These are phyloP conservation scores for Pao palembangensis DNA, from an alignment of 2,113 vertebrate genomes.

Conservation along the genomic window DNA sequence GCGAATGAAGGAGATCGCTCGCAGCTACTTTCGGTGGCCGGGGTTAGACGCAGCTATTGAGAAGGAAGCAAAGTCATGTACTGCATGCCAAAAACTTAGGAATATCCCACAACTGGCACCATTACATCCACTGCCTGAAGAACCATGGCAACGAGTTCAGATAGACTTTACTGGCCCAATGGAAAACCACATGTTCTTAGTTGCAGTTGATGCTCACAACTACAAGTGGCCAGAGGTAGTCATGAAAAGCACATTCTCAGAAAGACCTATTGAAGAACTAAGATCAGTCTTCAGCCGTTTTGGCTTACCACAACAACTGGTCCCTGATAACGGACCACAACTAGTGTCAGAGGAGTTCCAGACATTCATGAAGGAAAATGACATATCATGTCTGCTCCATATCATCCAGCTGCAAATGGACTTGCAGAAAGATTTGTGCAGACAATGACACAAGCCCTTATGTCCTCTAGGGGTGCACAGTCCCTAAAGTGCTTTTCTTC, in stretches of 20 bases:
- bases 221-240: no score
- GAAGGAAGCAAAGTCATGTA: conserved; percentile 7
- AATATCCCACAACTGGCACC: conserved; percentile 10
- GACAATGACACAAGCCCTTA: conserved; percentile 9
- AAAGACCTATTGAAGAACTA: not conserved
- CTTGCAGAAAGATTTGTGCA: conserved; percentile 6
- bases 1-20: conserved; percentile 17
- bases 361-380: conserved; percentile 1
- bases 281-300: not conserved
- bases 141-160: no score
- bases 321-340: conserved; percentile 20
- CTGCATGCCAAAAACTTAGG: conserved; percentile 11
- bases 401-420: not conserved
- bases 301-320: conserved; percentile 2
- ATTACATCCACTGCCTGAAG: conserved; percentile 7
- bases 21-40: conserved; percentile 16
- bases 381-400: not conserved
- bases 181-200: not conserved
- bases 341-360: conserved; percentile 8
- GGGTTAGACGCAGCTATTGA: conserved; percentile 17
- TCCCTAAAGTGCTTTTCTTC: no score
- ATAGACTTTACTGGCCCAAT: no score
- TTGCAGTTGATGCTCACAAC: no score
- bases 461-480: not conserved
- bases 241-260: no score